Conservation (phyloP, 2,888 invertebrate species). For the Epicampocera succincta region DNA sequence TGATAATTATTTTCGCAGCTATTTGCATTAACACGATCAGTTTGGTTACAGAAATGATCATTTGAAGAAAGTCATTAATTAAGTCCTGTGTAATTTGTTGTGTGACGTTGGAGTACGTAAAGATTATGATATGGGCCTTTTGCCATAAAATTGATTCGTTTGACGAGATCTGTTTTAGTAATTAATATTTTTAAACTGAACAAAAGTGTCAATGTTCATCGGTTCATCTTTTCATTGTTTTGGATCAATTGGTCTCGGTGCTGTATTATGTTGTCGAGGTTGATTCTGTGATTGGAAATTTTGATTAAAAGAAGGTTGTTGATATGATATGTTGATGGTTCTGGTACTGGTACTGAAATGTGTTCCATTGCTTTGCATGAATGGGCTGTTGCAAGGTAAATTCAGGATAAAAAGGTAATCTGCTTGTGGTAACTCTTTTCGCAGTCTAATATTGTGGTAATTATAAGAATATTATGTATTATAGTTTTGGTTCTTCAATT, state of each 20-base stretch:
- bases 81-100: conserved; percentile 14
- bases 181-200: not conserved
- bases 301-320: conserved; percentile 1
- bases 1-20: too few relatives aligned
- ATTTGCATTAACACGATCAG: too few relatives aligned
- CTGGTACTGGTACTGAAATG: conserved; percentile 1
- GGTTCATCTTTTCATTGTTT: too few relatives aligned
- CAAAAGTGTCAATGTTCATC: too few relatives aligned
- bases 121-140: not conserved
- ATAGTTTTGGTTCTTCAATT: not conserved
- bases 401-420: not conserved
- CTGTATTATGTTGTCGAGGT: not conserved
- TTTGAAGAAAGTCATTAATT: not conserved
- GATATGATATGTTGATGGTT: not conserved
- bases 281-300: conserved; percentile 2
- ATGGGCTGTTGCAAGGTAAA: not conserved
- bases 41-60: not conserved
- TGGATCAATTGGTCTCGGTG: too few relatives aligned
- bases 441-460: not conserved
- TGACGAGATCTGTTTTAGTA: conserved; percentile 34
- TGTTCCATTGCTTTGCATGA: too few relatives aligned
- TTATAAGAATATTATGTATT: not conserved
- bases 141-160: conserved; percentile 24
- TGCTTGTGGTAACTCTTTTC: not conserved
- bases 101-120: not conserved